Percentiles rank a stretch among this genome's conserved stretches.
Evolutionary conservation across 2,797 vertebrate species (phyloP).

Genomic region (Enteromius mattozi): DNA sequence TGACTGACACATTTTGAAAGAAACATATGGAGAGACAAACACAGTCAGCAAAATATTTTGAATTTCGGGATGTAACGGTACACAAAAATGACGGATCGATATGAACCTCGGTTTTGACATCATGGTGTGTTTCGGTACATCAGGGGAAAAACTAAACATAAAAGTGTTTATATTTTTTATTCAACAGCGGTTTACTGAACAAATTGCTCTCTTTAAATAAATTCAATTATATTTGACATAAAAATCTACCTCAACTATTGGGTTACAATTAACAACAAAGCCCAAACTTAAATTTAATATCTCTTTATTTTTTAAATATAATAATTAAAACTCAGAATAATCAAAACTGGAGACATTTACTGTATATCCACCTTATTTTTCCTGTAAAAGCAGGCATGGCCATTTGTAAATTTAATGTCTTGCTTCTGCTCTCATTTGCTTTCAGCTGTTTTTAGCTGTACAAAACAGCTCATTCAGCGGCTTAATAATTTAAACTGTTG

Average conservation of each 20-base stretch:
- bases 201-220: not conserved
- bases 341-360: not conserved
- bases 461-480: no score
- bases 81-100: not conserved
- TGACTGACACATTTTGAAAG: slow-evolving; percentile 20
- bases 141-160: not conserved
- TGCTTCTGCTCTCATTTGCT: no score
- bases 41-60: slow-evolving; percentile 3
- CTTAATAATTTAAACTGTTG: no score
- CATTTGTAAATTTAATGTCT: no score
- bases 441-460: no score
- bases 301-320: not conserved
- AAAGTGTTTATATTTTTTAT: not conserved
- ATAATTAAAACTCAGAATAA: not conserved
- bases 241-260: not conserved
- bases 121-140: not conserved
- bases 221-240: not conserved
- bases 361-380: no score
- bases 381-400: no score
- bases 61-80: not conserved
- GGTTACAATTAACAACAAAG: not conserved
- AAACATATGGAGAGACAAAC: slow-evolving; percentile 23
- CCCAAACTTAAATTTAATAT: not conserved
- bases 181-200: not conserved
- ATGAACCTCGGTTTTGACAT: not conserved